Percentiles rank a stretch among this genome's conserved stretches.
Evolutionary conservation across 92 coral and sea anemone genomes (phyloP).

Genomic region (Blastomussa wellsi): DNA sequence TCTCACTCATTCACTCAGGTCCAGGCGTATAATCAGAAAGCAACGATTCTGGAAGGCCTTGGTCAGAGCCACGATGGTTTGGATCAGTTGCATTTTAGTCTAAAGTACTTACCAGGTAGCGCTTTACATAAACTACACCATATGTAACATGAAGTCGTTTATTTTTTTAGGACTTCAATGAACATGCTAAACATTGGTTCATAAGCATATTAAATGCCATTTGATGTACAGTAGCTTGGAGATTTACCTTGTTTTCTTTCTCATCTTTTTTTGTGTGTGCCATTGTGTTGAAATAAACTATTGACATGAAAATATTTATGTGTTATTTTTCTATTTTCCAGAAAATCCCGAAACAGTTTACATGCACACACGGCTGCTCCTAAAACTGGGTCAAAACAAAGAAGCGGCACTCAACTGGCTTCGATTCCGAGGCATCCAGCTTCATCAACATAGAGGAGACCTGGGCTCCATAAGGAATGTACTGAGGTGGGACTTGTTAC

Average conservation of each 20-base stretch:
- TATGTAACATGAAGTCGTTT: neutral
- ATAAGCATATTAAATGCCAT: too few species aligned
- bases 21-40: conserved; percentile 58
- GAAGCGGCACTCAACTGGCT: conserved; percentile 57
- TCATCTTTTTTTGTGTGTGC: neutral
- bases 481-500: neutral
- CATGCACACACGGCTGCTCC: conserved; percentile 45
- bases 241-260: neutral
- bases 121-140: neutral
- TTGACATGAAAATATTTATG: too few species aligned
- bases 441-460: conserved; percentile 17
- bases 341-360: conserved; percentile 46
- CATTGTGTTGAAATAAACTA: neutral
- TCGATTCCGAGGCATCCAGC: conserved; percentile 33
- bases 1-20: conserved; percentile 42
- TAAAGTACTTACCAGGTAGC: conserved; percentile 61
- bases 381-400: conserved; percentile 31
- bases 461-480: neutral
- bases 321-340: neutral
- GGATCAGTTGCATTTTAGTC: conserved; percentile 54
- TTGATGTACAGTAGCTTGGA: too few species aligned
- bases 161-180: neutral
- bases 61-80: conserved; percentile 66
- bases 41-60: conserved; percentile 53
- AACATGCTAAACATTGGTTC: too few species aligned